These are phyloP conservation scores for Caenorhabditis japonica DNA, from an alignment of 2,888 invertebrate species.

Conservation along the genomic window DNA sequence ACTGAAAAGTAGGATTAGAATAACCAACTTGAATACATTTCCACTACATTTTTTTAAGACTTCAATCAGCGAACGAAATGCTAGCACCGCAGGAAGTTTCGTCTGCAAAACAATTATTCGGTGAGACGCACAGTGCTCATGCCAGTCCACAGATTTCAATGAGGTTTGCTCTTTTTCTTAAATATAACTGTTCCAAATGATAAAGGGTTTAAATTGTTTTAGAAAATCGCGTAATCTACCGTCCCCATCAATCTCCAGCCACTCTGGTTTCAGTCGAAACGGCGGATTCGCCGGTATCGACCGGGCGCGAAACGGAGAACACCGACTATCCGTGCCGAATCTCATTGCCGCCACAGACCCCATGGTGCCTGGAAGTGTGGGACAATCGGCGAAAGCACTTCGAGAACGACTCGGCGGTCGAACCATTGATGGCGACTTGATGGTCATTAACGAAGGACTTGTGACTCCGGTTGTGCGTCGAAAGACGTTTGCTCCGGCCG, in stretches of 20 bases:
- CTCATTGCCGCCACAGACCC: conserved; percentile 57
- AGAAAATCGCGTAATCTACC: conserved; percentile 44
- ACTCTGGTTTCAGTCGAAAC: conserved; percentile 21
- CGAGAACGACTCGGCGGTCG: conserved; percentile 64
- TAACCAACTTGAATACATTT: not conserved
- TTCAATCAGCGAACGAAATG: conserved; percentile 61
- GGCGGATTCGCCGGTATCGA: conserved; percentile 35
- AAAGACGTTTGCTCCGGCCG: conserved; percentile 57
- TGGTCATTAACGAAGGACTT: conserved; percentile 74
- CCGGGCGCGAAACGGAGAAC: conserved; percentile 43
- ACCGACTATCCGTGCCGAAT: conserved; percentile 65
- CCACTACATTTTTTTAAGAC: conserved; percentile 44
- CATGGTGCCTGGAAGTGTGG: conserved; percentile 44
- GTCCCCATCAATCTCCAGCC: conserved; percentile 30
- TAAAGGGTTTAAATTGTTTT: conserved; percentile 5
- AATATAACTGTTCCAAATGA: no score
- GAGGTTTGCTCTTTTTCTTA: conserved; percentile 23
- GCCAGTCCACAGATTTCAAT: conserved; percentile 52
- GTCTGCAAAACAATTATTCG: conserved; percentile 26
- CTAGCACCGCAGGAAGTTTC: conserved; percentile 20
- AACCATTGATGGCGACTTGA: conserved; percentile 58
- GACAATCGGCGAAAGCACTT: conserved; percentile 59
- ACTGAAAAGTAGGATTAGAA: conserved; percentile 16
- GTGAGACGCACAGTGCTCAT: conserved; percentile 46
- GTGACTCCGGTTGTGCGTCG: conserved; percentile 72